Evolutionary conservation across 2,113 vertebrate genomes (phyloP), one percentile per base, ranked within the genome.

Genomic region (Genyomyrus donnyi): DNA sequence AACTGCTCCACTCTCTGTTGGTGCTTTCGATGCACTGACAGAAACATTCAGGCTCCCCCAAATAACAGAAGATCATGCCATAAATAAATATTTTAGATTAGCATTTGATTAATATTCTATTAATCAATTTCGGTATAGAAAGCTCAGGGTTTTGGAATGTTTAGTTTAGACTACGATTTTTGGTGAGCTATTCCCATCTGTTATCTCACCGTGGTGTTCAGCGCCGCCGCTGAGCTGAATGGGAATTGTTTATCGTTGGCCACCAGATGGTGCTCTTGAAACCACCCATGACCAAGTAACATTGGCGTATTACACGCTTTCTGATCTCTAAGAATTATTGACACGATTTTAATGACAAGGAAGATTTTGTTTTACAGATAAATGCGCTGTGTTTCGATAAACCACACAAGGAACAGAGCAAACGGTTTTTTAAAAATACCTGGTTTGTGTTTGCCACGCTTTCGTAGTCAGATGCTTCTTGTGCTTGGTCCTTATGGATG

Each of bases 221-320:
- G 19, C 2, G 17, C 21, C n/a, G 35, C 50, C 49, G 77, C 74
- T 42, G 66, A 52, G 9, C 48, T 80, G 70, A 6, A 21, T 53
- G 27, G 21, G 27, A 52, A 89, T 50, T 89, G 50, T 83, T 83
- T 53, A 84, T 83, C 31, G 17, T 31, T 89, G 19, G 52, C 89
- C 89, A 85, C 89, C 52, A 89, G 89, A 62, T 85, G 89, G 89
- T 48, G 89, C 89, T 89, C 24, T 85, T 83, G 48, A 21, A 50
- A 21, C 10, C 35, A 56, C 35, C 66, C 66, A 35, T 74, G 35
- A 84, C 74, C 49, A 89, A 53, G 15, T 74, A 83, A 89, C 66
- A 56, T 56, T 35, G 88, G 48, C 70, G 42, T 35, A 48, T 85
- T 56, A 89, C 80, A 85, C 42, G 74, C 17, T 52, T 42, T 85